phyloP scores from a whole-genome alignment of 2,797 vertebrate genomes.

The Gallinago nigripennis region DNA sequence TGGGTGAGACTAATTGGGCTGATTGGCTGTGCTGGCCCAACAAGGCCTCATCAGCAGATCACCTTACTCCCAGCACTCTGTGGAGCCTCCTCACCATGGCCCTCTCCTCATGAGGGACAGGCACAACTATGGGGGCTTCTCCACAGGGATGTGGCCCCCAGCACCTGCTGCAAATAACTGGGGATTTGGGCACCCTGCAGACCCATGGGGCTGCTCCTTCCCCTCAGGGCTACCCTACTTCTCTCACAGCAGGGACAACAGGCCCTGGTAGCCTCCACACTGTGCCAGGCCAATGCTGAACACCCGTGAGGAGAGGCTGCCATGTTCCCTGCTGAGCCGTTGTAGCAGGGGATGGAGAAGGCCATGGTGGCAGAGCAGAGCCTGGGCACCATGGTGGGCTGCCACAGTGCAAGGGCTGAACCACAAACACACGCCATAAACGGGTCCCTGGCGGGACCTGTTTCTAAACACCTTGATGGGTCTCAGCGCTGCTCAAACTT shows the following conservation, averaged over 20 bases:
- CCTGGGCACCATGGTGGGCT: neutral
- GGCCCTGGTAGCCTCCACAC: fast-evolving
- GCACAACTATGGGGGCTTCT: neutral
- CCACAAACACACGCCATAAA: neutral
- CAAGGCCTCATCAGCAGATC: neutral
- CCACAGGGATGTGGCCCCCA: neutral
- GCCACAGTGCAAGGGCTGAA: neutral
- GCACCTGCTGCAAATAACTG: neutral
- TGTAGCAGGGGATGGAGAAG: neutral
- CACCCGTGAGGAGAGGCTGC: fast-evolving
- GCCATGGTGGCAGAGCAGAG: neutral
- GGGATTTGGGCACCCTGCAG: neutral
- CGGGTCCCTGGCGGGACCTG: fast-evolving
- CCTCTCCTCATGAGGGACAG: neutral
- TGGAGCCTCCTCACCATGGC: neutral
- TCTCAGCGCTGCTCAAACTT: neutral
- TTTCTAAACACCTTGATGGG: neutral
- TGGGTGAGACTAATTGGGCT: neutral
- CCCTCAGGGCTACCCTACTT: neutral
- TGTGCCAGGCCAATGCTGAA: neutral
- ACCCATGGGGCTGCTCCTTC: neutral
- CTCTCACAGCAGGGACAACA: neutral
- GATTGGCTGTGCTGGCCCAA: neutral
- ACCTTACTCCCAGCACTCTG: neutral
- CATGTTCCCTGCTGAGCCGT: neutral